Base-by-base conservation (phyloP, 1,140 invertebrate genomes). In the Aradophagus sp. region DNA sequence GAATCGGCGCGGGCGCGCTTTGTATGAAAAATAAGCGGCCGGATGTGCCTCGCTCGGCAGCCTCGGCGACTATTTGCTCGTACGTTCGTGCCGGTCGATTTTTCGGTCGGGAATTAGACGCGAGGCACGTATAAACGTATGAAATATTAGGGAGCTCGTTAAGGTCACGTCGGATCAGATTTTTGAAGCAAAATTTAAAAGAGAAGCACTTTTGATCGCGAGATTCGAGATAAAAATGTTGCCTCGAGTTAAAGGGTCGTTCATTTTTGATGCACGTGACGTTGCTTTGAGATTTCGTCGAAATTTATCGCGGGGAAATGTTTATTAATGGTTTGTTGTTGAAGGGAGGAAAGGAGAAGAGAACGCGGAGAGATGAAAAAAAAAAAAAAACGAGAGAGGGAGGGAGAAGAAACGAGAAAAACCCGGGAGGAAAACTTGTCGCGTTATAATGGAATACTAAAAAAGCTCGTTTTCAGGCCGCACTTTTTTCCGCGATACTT, bases 121-220 rank as follows among this genome's bases (percentile, higher is more conserved):
- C 65, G 65, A 61, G 27, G 65, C 65, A 59, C 65, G 65, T 23
- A n/a, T 59, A 68, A 68, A 68, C 65, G 65, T 61, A 68, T 68
- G 65, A 68, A 68, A 68, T 59, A 59, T 68, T 61, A 53, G 55
- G 56, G 55, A 55, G 48, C 65, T 61, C 65, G 65, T 69, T 61
- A 69, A 48, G 65, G 65, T 69, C 55, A 61, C 55, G 65, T 61
- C 55, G 65, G 65, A 55, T 69, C 65, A 69, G 65, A 69, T 62
- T 61, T 69, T 69, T 62, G 50, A 48, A 42, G 56, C 36, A 36
- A 69, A 69, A 61, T 69, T 69, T 62, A 61, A 69, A 69, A 23
- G 65, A 59, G 65, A 59, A 61, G 65, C 55, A 55, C 55, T 68
- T 61, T 68, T 59, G 65, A 68, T 68, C 65, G 63, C 63, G 34